Evolutionary conservation across 2,888 invertebrate genomes (phyloP), one percentile per base, ranked within the genome.

Genomic region (Podabrus alpinus): DNA sequence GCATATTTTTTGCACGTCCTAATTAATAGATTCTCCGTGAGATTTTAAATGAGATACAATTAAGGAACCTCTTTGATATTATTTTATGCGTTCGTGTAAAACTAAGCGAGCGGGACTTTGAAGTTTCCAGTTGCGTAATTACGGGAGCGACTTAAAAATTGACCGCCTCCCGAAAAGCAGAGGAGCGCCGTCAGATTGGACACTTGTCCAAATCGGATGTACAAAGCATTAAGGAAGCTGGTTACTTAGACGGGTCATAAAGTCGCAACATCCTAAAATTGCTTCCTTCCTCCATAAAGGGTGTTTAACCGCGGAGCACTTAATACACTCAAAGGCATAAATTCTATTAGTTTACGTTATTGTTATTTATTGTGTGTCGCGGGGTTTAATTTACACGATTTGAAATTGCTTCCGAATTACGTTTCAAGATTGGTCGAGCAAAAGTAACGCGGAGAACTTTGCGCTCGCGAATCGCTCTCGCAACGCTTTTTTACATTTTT

Each of bases 201-300:
- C 62, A 19, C 21, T 64, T 70, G 75, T 73, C 71, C 69, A 73
- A 73, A 73, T 75, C 78, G 77, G 78, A 79, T 78, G 77, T 77
- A 78, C 75, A 77, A 68, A 75, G 77, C 77, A 79, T 78, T 75
- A 76, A 81, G 80, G 80, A 80, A 80, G 75, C 75, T 73, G 72
- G 7, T 45, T 76, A 77, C 79, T 81, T 81, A 81, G 77, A 73
- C 78, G 80, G 79, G 78, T 78, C 79, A 80, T 81, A 81, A 81
- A 81, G 80, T 79, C 78, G 79, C 79, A 79, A 79, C 80, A 78
- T 81, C 80, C 75, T 77, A 69, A 77, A 77, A 82, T 81, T 82
- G 78, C 77, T 81, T 81, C 81, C 81, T 81, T 81, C 81, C 80
- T 75, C 70, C 45, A 68, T 68, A 67, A 72, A 69, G 75, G 72